These are phyloP conservation scores for Rhinichthys osculus DNA, from an alignment of 2,797 vertebrate species.

Conservation along the genomic window DNA sequence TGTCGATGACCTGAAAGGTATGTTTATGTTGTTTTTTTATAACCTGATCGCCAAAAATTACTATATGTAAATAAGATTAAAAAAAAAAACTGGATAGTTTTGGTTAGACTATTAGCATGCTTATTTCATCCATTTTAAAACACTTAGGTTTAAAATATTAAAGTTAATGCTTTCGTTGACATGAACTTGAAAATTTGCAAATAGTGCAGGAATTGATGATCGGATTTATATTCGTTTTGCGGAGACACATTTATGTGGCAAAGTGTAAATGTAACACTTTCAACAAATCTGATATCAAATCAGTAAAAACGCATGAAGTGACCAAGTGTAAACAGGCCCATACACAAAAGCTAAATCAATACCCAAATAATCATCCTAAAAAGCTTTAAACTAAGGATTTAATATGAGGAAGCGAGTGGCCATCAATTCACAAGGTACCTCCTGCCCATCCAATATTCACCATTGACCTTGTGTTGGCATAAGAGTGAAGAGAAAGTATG, in stretches of 20 bases:
- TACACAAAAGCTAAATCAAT: constrained; percentile 5
- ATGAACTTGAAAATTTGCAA: too few species aligned
- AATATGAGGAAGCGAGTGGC: background rate
- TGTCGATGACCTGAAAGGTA: background rate
- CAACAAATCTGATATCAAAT: background rate
- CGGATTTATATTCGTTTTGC: background rate
- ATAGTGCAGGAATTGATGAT: background rate
- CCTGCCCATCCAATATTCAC: constrained; percentile 1
- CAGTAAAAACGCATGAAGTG: background rate
- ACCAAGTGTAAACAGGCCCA: background rate
- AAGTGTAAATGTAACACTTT: background rate
- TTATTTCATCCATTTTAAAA: too few species aligned
- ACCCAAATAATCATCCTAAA: background rate
- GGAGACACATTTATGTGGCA: background rate
- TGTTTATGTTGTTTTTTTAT: background rate
- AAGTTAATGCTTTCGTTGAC: too few species aligned
- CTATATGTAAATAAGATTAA: too few species aligned
- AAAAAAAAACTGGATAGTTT: too few species aligned
- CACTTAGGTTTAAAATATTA: too few species aligned
- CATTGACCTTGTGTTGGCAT: constrained; percentile 15
- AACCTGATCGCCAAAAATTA: background rate
- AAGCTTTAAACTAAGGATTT: background rate
- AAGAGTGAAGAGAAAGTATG: background rate
- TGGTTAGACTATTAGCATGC: too few species aligned
- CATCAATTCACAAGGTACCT: background rate